Base-by-base conservation (phyloP, 2,797 vertebrate genomes). In the Spondyliosoma cantharus region DNA sequence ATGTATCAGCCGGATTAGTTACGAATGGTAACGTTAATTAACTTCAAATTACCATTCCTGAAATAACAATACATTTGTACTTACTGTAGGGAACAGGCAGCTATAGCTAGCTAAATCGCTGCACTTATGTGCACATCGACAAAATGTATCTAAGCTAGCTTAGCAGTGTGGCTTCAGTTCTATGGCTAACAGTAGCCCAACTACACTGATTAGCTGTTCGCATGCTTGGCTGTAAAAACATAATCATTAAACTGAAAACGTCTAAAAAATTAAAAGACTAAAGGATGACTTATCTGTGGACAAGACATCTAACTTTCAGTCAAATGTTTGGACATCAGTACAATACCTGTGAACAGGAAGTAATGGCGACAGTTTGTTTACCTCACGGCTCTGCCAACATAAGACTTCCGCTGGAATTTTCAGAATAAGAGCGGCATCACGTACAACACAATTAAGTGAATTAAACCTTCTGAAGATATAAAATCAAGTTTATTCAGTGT, bases 391-490 rank as follows among this genome's bases (percentile, higher is more conserved):
- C 7, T 17, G 45, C 27, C 8, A 37, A 19, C 37, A 14, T 0
- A 1, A 0, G 0, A 43, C 48, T 82, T 77, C 78, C 65, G 58
- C 17, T 25, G 61, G 1, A 12, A 1, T 54, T 83, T 85, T 83
- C 82, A 78, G 8, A 82, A 45, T 82, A 87, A 87, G n/a, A 78
- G 70, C 45, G 7, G 4, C 1, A 61, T 13, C 12, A 46, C 7
- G 17, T 5, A 14, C 52, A 53, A 1, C n/a, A n/a, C 12, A 8
- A 3, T 48, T 19, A 17, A 7, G 3, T 48, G 46, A 3, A 16
- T 24, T 1, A 29, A 50, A 8, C 24, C 53, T 56, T 56, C 8
- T 37, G 32, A 37, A 37, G 7, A 37, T 37, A 37, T 9, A 7
- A 32, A 32, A 7, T 32, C 32, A 7, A 32, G 32, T 32, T 32